Evolutionary conservation across 2,888 invertebrate species (phyloP).

Genomic region (Mylabris sibirica): DNA sequence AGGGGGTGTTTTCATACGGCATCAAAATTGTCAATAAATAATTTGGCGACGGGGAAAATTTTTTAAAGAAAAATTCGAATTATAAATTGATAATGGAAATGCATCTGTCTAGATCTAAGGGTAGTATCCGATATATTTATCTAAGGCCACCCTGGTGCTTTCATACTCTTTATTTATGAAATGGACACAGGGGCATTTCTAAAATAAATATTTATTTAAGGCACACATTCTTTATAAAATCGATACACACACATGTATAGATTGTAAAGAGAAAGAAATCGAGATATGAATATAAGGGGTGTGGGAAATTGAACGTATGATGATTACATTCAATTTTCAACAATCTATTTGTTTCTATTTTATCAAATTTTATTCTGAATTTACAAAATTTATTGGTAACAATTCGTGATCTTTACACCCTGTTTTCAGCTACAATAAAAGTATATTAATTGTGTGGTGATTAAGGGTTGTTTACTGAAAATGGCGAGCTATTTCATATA

Average conservation of each 20-base stretch:
- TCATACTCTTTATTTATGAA: constrained; percentile 51
- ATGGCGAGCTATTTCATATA: no score
- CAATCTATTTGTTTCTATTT: not conserved
- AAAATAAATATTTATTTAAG: constrained; percentile 60
- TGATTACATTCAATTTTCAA: not conserved
- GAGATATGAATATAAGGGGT: constrained; percentile 17
- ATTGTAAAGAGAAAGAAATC: constrained; percentile 3
- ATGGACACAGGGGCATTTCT: constrained; percentile 60
- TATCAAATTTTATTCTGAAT: no score
- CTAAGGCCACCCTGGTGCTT: constrained; percentile 52
- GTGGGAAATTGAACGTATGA: constrained; percentile 11
- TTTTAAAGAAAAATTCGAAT: not conserved
- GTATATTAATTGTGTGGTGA: no score
- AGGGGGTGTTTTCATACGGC: constrained; percentile 26
- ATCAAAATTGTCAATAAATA: not conserved
- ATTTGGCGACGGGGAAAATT: not conserved
- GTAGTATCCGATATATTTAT: constrained; percentile 48
- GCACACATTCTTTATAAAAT: constrained; percentile 33
- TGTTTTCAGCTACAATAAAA: no score
- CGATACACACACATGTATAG: constrained; percentile 19
- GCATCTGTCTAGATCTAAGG: not conserved
- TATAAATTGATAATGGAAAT: not conserved
- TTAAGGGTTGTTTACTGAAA: no score
- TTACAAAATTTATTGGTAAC: no score
- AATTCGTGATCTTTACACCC: no score